These are phyloP conservation scores for Galendromus occidentalis DNA, from an alignment of 1,140 invertebrate genomes.

Conservation along the genomic window DNA sequence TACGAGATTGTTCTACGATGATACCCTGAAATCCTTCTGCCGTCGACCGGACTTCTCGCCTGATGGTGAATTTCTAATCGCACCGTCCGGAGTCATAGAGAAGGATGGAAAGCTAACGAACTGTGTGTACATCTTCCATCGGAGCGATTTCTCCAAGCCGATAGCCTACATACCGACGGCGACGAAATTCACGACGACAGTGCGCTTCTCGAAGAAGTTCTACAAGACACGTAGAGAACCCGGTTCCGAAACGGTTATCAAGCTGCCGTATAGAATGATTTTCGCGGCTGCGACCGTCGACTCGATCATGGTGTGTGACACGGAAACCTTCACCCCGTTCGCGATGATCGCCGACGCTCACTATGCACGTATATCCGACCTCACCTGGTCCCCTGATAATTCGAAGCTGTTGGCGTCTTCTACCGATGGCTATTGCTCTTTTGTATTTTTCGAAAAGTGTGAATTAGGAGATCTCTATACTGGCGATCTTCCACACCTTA, in stretches of 20 bases:
- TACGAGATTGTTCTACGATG: constrained; percentile 57
- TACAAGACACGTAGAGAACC: background rate
- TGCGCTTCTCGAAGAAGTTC: background rate
- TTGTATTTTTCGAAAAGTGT: constrained; percentile 55
- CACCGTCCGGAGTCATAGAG: constrained; percentile 35
- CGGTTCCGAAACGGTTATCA: constrained; percentile 26
- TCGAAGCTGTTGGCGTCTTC: constrained; percentile 60
- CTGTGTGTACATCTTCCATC: constrained; percentile 8
- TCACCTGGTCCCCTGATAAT: constrained; percentile 76
- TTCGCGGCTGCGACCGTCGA: constrained; percentile 73
- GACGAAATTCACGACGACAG: background rate
- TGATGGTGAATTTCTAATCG: constrained; percentile 65
- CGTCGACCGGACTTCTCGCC: constrained; percentile 65
- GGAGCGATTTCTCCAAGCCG: background rate
- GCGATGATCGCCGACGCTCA: constrained; percentile 74
- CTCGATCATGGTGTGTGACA: constrained; percentile 71
- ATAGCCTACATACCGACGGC: background rate
- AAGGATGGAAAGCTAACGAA: constrained; percentile 12
- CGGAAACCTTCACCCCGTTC: constrained; percentile 64
- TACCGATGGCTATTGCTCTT: constrained; percentile 83
- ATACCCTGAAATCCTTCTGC: constrained; percentile 82
- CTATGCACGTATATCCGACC: constrained; percentile 72
- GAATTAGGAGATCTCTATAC: constrained; percentile 57
- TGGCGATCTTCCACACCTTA: background rate
- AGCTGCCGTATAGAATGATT: constrained; percentile 58